Evolutionary conservation across 64 coral and sea anemone genomes (phyloP), one percentile per base, ranked within the genome.

Genomic region (Montipora sp.): DNA sequence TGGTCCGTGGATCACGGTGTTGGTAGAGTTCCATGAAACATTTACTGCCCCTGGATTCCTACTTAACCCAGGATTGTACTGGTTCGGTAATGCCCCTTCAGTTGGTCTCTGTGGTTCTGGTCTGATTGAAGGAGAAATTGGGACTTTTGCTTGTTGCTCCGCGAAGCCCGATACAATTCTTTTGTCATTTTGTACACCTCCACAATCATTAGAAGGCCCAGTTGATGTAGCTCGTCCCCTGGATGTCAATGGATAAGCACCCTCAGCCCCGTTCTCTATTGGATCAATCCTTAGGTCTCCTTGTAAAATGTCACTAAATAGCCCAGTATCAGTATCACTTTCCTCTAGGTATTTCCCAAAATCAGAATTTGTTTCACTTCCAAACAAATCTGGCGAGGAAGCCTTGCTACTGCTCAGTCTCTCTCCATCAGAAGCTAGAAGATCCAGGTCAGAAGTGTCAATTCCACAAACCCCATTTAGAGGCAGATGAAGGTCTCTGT

Each of bases 281-380:
- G 86, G 60, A 75, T 94, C 92, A 58, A 94, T 89, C 60, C 92
- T 87, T 9, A 94, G 50, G 68, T 94, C 92, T 13, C 92, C 92
- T 83, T 78, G 80, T 46, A 94, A 46, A 15, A 94, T 70, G 78
- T 94, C 92, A 83, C 92, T 94, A 78, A 94, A 94, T 22, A 94
- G 60, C 48, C 86, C 92, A 8, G 92, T 94, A 83, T 94, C 92
- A 2, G 92, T 94, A 75, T 94, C 92, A 59, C 92, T 84, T 77
- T 94, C 92, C 27, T 94, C 92, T 3, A 94, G 70, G 51, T 94
- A 94, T 73, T 89, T 94, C 10, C 92, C 92, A 57, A 94, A 94
- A 94, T 94, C 92, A 3, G 92, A 94, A 47, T 94, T 94, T 4
- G 83, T 94, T 83, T 94, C 92, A 59, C 91, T 93, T 46, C 85